Base-by-base conservation (phyloP, 1,140 invertebrate species). In the Bombus difficillimus region DNA sequence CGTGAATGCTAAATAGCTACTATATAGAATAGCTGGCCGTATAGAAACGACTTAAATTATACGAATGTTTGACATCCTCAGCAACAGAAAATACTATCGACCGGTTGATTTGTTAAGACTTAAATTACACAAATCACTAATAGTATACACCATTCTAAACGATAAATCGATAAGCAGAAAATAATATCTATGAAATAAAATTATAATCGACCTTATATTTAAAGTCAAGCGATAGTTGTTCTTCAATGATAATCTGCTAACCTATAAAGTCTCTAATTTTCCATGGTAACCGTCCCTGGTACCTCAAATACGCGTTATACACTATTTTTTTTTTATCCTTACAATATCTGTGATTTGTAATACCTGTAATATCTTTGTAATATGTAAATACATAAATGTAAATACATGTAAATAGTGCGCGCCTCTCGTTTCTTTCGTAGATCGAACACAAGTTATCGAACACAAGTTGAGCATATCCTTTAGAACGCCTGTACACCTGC, bases 261-360 rank as follows among this genome's bases (percentile, higher is more conserved):
- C 43, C n/a, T 34, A 25, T 4, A 25, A 32, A n/a, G 32, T 68
- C 22, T 3, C 28, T 59, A 57, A 76, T 66, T 83, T 73, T 81
- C 80, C 69, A 88, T 71, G 83, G 78, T 79, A 89, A 89, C 72
- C 88, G 41, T 22, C 3, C 2, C 64, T 47, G 47, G 0, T 53
- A 53, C 47, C 47, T 22, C 47, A 53, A 53, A 22, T 53, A 53
- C 47, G 47, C 8, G 47, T 53, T 5, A 22, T 8, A 53, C 18
- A 8, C 15, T 68, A 34, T 64, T 41, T 57, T 32, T 86, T 57
- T 12, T 9, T 10, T 10, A 59, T 3, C 57, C 28, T 3, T 59
- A 25, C 10, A 59, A 59, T 59, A 59, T 4, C 9, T 4, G 43
- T 47, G 43, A 18, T 47, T 15, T 15, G 43, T 47, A 15, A 47